A percentile compares a stretch with the other conserved stretches of the same genome.
Evolutionary conservation across 2,888 invertebrate species (phyloP).

Genomic region (Mayetiola destructor): DNA sequence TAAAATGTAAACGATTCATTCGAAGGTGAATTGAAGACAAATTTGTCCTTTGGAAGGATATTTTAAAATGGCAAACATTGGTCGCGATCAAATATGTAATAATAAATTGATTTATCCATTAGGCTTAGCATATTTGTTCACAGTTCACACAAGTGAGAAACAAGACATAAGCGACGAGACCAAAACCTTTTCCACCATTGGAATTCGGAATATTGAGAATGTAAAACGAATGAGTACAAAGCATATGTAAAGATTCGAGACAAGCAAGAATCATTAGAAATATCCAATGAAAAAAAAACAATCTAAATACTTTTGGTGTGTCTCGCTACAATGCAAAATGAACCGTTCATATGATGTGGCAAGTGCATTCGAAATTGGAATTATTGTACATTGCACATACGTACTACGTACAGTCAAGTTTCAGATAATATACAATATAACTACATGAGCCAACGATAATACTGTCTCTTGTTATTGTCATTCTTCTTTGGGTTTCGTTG

Average conservation of each 20-base stretch:
- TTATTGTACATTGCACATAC: no score
- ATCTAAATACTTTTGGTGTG: background rate
- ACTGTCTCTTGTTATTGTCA: slow-evolving; percentile 8
- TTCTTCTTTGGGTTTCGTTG: slow-evolving; percentile 7
- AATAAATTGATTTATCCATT: background rate
- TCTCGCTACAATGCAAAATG: slow-evolving; percentile 2
- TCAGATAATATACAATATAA: background rate
- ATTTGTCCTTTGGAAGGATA: no score
- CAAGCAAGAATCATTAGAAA: background rate
- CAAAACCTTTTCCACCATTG: no score
- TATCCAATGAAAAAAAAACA: slow-evolving; percentile 9
- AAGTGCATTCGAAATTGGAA: no score
- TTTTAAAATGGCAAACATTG: no score
- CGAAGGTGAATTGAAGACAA: no score
- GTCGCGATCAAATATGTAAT: no score
- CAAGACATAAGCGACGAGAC: background rate
- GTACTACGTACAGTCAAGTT: no score
- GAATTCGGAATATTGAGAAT: no score
- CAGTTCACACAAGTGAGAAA: background rate
- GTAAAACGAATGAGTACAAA: background rate
- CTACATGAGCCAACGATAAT: slow-evolving; percentile 4
- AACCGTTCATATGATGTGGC: no score
- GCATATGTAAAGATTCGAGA: background rate
- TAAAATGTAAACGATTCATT: no score
- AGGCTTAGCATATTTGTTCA: slow-evolving; percentile 7